Evolutionary conservation across 2,888 invertebrate genomes (phyloP), one percentile per base, ranked within the genome.

Genomic region (Darwinula stevensoni): DNA sequence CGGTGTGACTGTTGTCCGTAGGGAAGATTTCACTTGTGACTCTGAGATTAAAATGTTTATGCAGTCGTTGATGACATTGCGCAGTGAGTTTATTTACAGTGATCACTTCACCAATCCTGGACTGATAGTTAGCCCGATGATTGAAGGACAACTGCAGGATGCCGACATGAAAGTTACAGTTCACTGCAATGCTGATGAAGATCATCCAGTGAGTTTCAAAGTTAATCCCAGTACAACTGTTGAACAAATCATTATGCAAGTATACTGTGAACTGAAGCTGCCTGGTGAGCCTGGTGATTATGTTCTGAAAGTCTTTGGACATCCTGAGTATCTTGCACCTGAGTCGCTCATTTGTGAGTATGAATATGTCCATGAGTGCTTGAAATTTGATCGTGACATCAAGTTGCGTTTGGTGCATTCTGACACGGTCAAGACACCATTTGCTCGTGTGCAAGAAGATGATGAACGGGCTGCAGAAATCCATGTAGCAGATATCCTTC

Each of bases 331-430:
- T 56, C 53, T 91, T 18, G 67, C 71, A 1, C 67, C 74, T 11
- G 71, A 75, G 32, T 74, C 76, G 18, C 62, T 65, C 9, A 60
- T 91, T 17, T 69, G 72, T 37, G 80, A 84, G 48, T 76, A 86
- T 49, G 80, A 82, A 49, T 86, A 86, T 48, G 71, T 88, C 34
- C 80, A 88, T 44, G 70, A 72, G 43, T 86, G 88, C 49, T 70
- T 86, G 35, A 84, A 88, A 45, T 53, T 86, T 44, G 86, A 88
- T 48, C 67, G 71, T 46, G 86, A 86, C 51, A 73, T 84, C 2
- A 57, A 63, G 22, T 49, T 75, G 36, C 70, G 71, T 40, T 47
- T 65, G 36, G 50, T 59, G 33, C 53, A 53, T 31, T 57, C 58
- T 17, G 62, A 65, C 39, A 62, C 64, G 34, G 63, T 70, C 37